phyloP scores from a whole-genome alignment of 2,888 invertebrate species.

The Aleiodes alternator region DNA sequence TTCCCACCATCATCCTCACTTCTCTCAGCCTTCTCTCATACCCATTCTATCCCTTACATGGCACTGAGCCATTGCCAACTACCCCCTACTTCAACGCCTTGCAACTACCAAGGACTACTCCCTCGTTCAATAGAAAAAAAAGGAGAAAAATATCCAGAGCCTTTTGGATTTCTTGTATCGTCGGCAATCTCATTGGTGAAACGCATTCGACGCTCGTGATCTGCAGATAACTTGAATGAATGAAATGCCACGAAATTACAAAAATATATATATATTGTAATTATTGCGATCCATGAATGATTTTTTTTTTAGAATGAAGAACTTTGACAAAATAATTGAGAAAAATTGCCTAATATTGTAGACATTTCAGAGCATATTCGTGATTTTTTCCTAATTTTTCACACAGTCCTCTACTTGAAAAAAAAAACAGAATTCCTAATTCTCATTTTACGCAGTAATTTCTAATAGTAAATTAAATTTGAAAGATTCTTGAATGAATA shows the following conservation, averaged over 20 bases:
- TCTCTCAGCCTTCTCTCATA: constrained; percentile 52
- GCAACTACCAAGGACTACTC: constrained; percentile 49
- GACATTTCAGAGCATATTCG: too few species aligned
- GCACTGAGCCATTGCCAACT: constrained; percentile 52
- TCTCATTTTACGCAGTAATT: too few species aligned
- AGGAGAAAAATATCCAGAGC: constrained; percentile 31
- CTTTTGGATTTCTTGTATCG: constrained; percentile 30
- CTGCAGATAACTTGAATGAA: constrained; percentile 61
- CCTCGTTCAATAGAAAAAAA: constrained; percentile 51
- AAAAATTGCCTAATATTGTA: too few species aligned
- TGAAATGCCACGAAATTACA: constrained; percentile 30
- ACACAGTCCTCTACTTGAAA: too few species aligned
- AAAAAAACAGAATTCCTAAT: too few species aligned
- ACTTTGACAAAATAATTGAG: too few species aligned
- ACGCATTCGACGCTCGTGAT: constrained; percentile 52
- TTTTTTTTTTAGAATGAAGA: too few species aligned
- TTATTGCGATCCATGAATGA: too few species aligned
- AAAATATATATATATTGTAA: too few species aligned
- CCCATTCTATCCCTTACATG: constrained; percentile 42
- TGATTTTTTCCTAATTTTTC: too few species aligned
- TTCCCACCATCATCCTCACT: constrained; percentile 50
- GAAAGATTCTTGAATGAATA: neutral
- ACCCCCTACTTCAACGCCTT: constrained; percentile 56
- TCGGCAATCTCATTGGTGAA: neutral
- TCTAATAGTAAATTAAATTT: too few species aligned